phyloP scores from a whole-genome alignment of 2,888 invertebrate species.

The Leucozona laternaria region DNA sequence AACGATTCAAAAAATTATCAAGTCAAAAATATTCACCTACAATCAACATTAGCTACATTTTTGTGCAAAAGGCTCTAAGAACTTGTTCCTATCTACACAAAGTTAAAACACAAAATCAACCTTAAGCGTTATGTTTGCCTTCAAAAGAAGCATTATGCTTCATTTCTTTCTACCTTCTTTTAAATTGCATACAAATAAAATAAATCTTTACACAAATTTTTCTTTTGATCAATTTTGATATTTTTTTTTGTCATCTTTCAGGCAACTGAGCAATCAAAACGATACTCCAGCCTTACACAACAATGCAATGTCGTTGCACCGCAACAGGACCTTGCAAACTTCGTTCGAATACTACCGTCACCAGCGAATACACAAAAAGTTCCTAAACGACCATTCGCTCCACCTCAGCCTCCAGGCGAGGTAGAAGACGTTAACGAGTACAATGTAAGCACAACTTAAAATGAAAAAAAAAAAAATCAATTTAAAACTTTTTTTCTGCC shows the following conservation, averaged over 20 bases:
- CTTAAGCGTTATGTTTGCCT: not conserved
- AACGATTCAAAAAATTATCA: too few relatives aligned
- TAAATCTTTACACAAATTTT: not conserved
- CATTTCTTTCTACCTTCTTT: not conserved
- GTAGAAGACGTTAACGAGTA: slow-evolving; percentile 83
- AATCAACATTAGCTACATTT: too few relatives aligned
- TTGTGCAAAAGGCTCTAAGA: too few relatives aligned
- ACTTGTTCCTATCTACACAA: not conserved
- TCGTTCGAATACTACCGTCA: slow-evolving; percentile 89
- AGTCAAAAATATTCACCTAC: too few relatives aligned
- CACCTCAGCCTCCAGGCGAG: slow-evolving; percentile 88
- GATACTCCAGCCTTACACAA: slow-evolving; percentile 91
- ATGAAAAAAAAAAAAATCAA: slow-evolving; percentile 20
- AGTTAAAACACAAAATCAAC: not conserved
- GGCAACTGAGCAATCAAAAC: slow-evolving; percentile 92
- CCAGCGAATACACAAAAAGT: slow-evolving; percentile 84
- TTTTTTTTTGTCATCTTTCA: slow-evolving; percentile 81
- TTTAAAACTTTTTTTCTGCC: not conserved
- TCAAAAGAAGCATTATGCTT: not conserved
- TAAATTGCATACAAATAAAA: not conserved
- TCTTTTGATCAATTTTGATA: not conserved
- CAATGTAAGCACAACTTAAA: slow-evolving; percentile 82
- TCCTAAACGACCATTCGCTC: slow-evolving; percentile 85
- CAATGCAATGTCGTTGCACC: slow-evolving; percentile 90
- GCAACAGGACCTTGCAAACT: slow-evolving; percentile 86